A percentile compares a stretch with the other conserved stretches of the same genome.
These are phyloP conservation scores for Andrena camellia DNA, from an alignment of 2,888 invertebrate species.

Conservation along the genomic window DNA sequence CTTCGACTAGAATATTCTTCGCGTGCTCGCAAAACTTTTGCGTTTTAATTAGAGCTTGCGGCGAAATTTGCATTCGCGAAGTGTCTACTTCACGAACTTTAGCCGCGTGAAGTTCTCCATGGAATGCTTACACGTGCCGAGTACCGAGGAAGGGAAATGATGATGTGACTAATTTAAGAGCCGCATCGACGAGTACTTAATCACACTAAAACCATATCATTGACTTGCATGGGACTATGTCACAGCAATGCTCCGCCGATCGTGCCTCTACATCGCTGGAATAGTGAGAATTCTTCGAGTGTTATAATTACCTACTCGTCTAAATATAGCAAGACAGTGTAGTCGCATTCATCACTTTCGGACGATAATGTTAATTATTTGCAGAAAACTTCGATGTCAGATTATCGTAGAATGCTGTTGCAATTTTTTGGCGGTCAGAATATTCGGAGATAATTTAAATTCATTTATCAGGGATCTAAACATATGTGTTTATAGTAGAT, in stretches of 20 bases:
- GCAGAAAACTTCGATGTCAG: conserved; percentile 45
- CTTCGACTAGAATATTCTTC: conserved; percentile 13
- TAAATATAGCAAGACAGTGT: conserved; percentile 47
- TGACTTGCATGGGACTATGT: not conserved
- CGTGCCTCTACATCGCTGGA: not conserved
- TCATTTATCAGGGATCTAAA: not conserved
- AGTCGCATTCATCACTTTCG: conserved; percentile 62
- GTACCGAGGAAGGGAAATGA: conserved; percentile 21
- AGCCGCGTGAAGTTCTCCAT: conserved; percentile 31
- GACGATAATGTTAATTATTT: conserved; percentile 45
- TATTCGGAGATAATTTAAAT: not conserved
- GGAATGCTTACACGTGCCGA: conserved; percentile 39
- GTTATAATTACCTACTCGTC: not conserved
- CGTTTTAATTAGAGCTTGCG: conserved; percentile 50
- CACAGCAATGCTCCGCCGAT: not conserved
- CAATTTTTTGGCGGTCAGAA: not conserved
- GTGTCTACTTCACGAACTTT: conserved; percentile 37
- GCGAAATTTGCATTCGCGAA: conserved; percentile 28
- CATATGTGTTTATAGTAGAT: no score
- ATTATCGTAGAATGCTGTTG: not conserved
- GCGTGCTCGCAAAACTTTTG: conserved; percentile 28
- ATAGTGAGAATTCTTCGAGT: not conserved
- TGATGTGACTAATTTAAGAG: conserved; percentile 26
- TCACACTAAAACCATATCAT: conserved; percentile 8
- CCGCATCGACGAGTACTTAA: not conserved